These are phyloP conservation scores for Brachyrhaphis roseni DNA, from an alignment of 2,797 vertebrate genomes.

Conservation along the genomic window DNA sequence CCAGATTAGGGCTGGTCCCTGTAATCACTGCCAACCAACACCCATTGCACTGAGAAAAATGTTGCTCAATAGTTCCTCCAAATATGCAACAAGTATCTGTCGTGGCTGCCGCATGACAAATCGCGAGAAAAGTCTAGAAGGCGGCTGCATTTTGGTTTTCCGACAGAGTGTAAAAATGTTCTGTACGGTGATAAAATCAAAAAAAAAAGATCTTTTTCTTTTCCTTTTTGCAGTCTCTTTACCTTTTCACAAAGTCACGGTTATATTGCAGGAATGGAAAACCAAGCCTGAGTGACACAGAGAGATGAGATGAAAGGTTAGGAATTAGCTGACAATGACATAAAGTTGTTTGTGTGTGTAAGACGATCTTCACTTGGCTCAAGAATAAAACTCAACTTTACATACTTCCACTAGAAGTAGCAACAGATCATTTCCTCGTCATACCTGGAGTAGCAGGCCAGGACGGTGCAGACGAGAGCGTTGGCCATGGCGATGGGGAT, in stretches of 20 bases:
- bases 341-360: background rate
- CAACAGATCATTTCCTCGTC: background rate
- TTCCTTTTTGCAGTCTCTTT: slow-evolving; percentile 53
- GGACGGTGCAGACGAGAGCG: slow-evolving; percentile 79
- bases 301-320: slow-evolving; percentile 53
- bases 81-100: background rate
- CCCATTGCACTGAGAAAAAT: slow-evolving; percentile 13
- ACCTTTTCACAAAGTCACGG: slow-evolving; percentile 75
- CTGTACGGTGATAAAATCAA: background rate
- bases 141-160: background rate
- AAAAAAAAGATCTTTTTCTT: background rate
- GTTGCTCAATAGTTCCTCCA: slow-evolving; percentile 12
- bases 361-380: background rate
- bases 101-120: background rate
- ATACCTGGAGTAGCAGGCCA: slow-evolving; percentile 95
- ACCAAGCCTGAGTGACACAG: slow-evolving; percentile 77
- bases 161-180: background rate
- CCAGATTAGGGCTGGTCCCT: slow-evolving; percentile 20
- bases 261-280: slow-evolving; percentile 78
- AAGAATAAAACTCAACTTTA: too few relatives aligned
- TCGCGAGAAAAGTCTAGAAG: too few relatives aligned
- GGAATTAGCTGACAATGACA: slow-evolving; percentile 37
- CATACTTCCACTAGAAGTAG: background rate
- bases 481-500: slow-evolving; percentile 84
- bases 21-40: slow-evolving; percentile 15